Evolutionary conservation across 92 coral and sea anemone genomes (phyloP), one percentile per base, ranked within the genome.

Genomic region (Scolanthus callimorphus): DNA sequence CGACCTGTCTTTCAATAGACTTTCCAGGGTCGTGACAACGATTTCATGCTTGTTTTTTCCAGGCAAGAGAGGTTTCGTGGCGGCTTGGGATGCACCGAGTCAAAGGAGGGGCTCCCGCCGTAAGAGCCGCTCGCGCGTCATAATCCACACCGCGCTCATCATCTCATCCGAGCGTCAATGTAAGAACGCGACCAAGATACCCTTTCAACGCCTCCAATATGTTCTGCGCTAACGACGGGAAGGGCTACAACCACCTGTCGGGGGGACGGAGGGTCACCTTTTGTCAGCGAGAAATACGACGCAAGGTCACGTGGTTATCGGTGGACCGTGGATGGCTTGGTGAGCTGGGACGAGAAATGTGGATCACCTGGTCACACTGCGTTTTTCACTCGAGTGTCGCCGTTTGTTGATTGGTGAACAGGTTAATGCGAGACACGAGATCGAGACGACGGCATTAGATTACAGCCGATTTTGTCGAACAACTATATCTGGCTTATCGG

Each of bases 321-420:
- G 1, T 89, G 97, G 97, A 67, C 78, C n/a, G 77, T 84, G 51
- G 80, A 70, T 10, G 97, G 97, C 2, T 28, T 85, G 20, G 82
- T 80, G 29, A 85, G 97, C 68, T 89, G 92, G 91, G 92, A 85
- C 13, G 89, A 75, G 26, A 82, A 82, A 10, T 89, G 97, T 51
- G 92, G 85, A 1, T 51, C 62, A 1, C 29, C 54, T 8, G 71
- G 63, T 10, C 84, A 78, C 51, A 69, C 72, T 37, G 80, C 80
- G 0, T 90, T 67, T 51, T 81, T 80, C 60, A 90, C 97, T 1
- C 88, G 89, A 11, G 89, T 85, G 8, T 30, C 59, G 1, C 86
- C 89, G 8, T 90, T 67, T 60, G 59, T 69, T 31, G 30, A 73
- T 8, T 90, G 97, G 97, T 90, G 46, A 52, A 38, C 20, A 69